Evolutionary conservation across 2,113 vertebrate species (phyloP).

Genomic region (Heterochromis multidens): DNA sequence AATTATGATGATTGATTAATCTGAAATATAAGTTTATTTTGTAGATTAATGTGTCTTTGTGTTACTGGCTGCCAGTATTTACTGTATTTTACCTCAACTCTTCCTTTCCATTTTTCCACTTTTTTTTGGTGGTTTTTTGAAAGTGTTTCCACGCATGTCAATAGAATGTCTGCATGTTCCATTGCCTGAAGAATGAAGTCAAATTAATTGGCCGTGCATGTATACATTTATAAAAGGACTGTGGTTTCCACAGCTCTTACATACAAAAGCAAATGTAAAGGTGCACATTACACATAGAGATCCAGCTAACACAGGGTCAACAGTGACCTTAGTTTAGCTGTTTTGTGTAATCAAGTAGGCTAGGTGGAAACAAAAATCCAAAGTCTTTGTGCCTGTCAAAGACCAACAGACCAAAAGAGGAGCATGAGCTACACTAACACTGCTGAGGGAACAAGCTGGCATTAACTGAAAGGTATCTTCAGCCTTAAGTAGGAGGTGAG

Average conservation of each 20-base stretch:
- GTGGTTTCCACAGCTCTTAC: neutral
- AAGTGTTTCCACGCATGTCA: rapidly evolving
- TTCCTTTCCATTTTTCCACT: neutral
- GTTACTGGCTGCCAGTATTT: neutral
- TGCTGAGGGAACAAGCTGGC: neutral
- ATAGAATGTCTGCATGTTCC: neutral
- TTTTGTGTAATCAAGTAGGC: neutral
- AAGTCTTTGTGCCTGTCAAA: neutral
- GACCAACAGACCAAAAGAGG: too few species aligned
- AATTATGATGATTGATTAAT: too few species aligned
- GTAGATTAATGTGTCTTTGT: too few species aligned
- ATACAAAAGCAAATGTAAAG: neutral
- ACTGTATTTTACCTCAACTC: too few species aligned
- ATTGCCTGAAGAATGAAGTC: neutral
- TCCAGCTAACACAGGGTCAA: neutral
- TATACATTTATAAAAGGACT: neutral
- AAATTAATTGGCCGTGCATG: neutral
- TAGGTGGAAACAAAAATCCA: neutral
- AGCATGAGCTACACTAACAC: neutral
- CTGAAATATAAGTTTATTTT: too few species aligned
- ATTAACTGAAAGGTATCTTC: neutral
- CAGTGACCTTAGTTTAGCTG: neutral
- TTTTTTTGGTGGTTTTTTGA: neutral
- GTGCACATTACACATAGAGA: neutral
- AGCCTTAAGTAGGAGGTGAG: neutral